phyloP scores from a whole-genome alignment of 2,113 vertebrate genomes.

The Prolemur simus region DNA sequence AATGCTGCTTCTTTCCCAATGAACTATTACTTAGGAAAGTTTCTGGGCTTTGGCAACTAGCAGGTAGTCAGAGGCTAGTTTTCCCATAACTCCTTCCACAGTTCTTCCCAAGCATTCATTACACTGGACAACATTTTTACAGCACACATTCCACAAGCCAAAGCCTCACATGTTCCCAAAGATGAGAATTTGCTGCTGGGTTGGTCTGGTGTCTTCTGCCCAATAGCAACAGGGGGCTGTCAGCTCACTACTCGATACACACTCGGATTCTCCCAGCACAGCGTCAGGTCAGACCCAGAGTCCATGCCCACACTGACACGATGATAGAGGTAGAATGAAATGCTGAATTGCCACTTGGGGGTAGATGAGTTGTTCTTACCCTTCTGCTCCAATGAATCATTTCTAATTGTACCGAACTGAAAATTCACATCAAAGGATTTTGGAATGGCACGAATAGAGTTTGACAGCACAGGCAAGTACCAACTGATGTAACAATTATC shows the following conservation, averaged over 20 bases:
- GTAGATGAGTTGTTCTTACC: not conserved
- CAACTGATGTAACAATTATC: not conserved
- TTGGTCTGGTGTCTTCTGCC: not conserved
- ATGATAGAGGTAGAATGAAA: constrained; percentile 68
- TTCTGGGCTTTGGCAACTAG: not conserved
- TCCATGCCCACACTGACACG: not conserved
- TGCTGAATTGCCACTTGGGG: not conserved
- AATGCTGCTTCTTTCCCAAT: not conserved
- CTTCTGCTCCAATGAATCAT: not conserved
- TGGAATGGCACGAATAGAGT: not conserved
- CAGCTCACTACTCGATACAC: not conserved
- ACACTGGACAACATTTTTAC: not conserved
- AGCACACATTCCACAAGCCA: not conserved
- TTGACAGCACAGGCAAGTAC: constrained; percentile 36
- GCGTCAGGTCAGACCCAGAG: not conserved
- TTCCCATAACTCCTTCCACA: not conserved
- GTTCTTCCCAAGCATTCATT: not conserved
- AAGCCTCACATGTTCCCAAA: not conserved
- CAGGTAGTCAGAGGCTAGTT: not conserved
- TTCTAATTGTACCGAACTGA: constrained; percentile 58
- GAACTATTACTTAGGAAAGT: not conserved
- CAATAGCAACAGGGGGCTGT: not conserved
- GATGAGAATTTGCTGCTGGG: not conserved
- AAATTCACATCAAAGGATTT: constrained; percentile 51
- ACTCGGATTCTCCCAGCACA: not conserved